Base-by-base conservation (phyloP, 2,888 invertebrate species). In the Adineta ricciae region DNA sequence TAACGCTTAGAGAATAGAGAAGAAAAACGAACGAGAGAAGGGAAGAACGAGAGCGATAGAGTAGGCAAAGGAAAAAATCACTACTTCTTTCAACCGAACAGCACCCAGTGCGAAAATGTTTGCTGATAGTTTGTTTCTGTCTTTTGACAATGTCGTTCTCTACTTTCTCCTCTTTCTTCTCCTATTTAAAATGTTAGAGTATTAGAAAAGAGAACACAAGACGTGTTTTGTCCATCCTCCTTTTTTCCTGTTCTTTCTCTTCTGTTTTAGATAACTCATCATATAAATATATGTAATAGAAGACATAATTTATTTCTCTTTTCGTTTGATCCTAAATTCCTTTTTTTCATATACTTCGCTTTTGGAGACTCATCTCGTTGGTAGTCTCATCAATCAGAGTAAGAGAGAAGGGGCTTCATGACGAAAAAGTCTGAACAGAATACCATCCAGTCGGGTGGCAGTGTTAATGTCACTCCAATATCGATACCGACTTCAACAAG, bases 121-220 rank as follows among this genome's bases (percentile, higher is more conserved):
- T 64, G 64, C 64, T 64, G 64, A 64, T 64, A 64, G 64, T 64
- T 64, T 64, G 64, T 64, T 64, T 64, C 64, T 64, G 64, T 64
- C 64, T 64, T 32, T 64, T 64, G 64, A 64, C 64, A 64, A 32
- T 64, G 64, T 64, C 19, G 64, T 64, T 64, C 64, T 64, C 27
- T 64, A 64, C 32, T 32, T 32, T 64, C 64, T 32, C 32, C 64
- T 64, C 32, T 64, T 64, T 64, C 32, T 64, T 19, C 64, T 64
- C n/a, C 16, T 64, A 5, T 64, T 64, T 32, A 32, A 64, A 14
- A 32, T 19, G 0, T 36, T 64, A 64, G 5, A 32, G 64, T 64
- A 64, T 27, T 64, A 64, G 32, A 64, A 64, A 64, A 64, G 32
- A 64, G 64, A 64, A 64, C 64, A 64, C 64, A 64, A 64, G 64